Evolutionary conservation across 1,140 invertebrate genomes (phyloP), one percentile per base, ranked within the genome.

Genomic region (Cylas formicarius): DNA sequence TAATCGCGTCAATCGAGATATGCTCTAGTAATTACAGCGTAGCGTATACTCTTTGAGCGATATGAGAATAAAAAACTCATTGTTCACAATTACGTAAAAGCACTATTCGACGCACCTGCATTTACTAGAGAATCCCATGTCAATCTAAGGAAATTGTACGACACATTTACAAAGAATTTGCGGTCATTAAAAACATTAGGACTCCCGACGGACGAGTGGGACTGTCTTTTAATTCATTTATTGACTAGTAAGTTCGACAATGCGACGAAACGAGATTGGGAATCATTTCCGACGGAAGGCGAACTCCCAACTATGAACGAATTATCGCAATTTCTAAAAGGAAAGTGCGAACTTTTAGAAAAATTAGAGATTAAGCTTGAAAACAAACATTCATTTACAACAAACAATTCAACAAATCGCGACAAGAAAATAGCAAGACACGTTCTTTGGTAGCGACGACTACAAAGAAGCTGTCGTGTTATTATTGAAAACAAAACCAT

Each of bases 1-100:
- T 58, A 1, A 52, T 62, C 9, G 26, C 51, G 0, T 51, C 56
- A 2, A 22, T 64, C n/a, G 50, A 53, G 20, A 48, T 55, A 10
- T 43, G 55, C 0, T 38, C 48, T 2, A 32, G 24, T 6, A 64
- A 65, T 52, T 67, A 61, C 48, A 9, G 59, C 59, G 10, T 63
- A 55, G 60, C 36, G 55, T 2, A 22, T 58, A 6, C 35, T 67
- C 8, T 22, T 45, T 14, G 47, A 57, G n/a, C 35, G 58, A 4
- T 65, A 56, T 34, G 43, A 61, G 22, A 59, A 63, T 16, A 49
- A 51, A 17, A 21, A 51, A 8, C 41, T 62, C 9, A 48, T 63
- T 0, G 32, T 58, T 8, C 45, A 59, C n/a, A 55, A 43, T 28
- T 52, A 58, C 29, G 26, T 65, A 6, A 44, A 51, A 4, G 34